phyloP scores from a whole-genome alignment of 1,140 invertebrate genomes.

The Aplysia californica region DNA sequence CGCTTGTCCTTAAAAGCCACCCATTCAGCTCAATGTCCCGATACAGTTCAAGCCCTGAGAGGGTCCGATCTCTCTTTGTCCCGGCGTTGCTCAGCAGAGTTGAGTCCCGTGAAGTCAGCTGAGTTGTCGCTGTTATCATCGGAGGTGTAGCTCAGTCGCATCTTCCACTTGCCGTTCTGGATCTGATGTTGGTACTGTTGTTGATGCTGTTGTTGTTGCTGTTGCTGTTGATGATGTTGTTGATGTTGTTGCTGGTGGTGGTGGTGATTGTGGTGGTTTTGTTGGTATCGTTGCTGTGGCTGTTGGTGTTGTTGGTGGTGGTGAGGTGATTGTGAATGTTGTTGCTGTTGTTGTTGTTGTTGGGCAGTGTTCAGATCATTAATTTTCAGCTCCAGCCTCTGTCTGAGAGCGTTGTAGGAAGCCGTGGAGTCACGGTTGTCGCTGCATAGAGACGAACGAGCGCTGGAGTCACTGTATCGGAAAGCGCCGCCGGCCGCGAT shows the following conservation, averaged over 20 bases:
- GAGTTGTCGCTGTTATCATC: constrained; percentile 46
- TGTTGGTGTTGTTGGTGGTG: background rate
- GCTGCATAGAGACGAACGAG: constrained; percentile 22
- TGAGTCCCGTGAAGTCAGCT: constrained; percentile 17
- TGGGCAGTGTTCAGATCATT: constrained; percentile 33
- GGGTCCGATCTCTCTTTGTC: background rate
- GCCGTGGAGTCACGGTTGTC: constrained; percentile 30
- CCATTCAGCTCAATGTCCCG: too few species aligned
- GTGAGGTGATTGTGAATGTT: background rate
- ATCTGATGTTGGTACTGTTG: constrained; percentile 13
- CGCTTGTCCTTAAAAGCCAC: too few species aligned
- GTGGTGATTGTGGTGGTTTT: background rate
- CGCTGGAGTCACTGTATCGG: constrained; percentile 32
- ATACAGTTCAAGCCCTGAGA: too few species aligned
- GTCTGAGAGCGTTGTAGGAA: constrained; percentile 4
- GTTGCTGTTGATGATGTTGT: constrained; percentile 3
- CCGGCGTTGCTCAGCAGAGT: background rate
- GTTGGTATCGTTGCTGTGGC: background rate
- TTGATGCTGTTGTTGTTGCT: background rate
- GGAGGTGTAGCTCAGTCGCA: constrained; percentile 34
- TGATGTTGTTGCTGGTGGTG: background rate
- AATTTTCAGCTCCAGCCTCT: constrained; percentile 29
- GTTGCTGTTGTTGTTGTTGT: background rate
- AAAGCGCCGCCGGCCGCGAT: background rate
- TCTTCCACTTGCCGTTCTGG: constrained; percentile 26